Conservation (phyloP, 1,140 invertebrate genomes). For the Neodiprion virginianus region DNA sequence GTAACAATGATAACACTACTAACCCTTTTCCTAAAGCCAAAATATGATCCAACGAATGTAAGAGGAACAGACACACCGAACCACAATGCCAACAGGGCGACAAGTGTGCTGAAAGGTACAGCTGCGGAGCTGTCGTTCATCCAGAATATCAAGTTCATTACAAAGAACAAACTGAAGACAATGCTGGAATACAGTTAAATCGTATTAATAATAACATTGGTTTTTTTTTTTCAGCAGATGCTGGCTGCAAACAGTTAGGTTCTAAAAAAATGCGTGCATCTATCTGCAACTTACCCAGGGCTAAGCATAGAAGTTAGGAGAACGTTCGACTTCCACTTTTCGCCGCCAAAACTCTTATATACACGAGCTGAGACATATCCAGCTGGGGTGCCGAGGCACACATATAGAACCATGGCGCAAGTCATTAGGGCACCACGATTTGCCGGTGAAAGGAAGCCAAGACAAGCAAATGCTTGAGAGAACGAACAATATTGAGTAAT, state of each 20-base stretch:
- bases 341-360: slow-evolving; percentile 98
- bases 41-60: slow-evolving; percentile 97
- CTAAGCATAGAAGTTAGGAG: slow-evolving; percentile 94
- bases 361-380: slow-evolving; percentile 96
- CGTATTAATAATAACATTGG: slow-evolving; percentile 14
- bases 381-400: slow-evolving; percentile 92
- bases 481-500: slow-evolving; percentile 12
- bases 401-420: slow-evolving; percentile 94
- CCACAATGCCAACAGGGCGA: slow-evolving; percentile 96
- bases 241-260: not conserved
- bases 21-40: slow-evolving; percentile 96
- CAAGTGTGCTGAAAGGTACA: slow-evolving; percentile 96
- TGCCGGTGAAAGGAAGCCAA: slow-evolving; percentile 97
- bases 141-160: slow-evolving; percentile 97
- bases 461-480: slow-evolving; percentile 87
- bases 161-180: slow-evolving; percentile 94
- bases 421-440: slow-evolving; percentile 99
- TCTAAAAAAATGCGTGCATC: not conserved
- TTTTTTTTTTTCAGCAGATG: slow-evolving; percentile 11
- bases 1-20: slow-evolving; percentile 47
- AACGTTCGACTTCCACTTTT: slow-evolving; percentile 99
- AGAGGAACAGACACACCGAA: slow-evolving; percentile 97
- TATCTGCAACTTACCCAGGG: slow-evolving; percentile 76
- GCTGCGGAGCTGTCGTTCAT: slow-evolving; percentile 93
- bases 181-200: slow-evolving; percentile 68